Percentiles rank a stretch among this genome's conserved stretches.
Conservation (phyloP, 2,797 vertebrate genomes). For the Cyclopterus lumpus region DNA sequence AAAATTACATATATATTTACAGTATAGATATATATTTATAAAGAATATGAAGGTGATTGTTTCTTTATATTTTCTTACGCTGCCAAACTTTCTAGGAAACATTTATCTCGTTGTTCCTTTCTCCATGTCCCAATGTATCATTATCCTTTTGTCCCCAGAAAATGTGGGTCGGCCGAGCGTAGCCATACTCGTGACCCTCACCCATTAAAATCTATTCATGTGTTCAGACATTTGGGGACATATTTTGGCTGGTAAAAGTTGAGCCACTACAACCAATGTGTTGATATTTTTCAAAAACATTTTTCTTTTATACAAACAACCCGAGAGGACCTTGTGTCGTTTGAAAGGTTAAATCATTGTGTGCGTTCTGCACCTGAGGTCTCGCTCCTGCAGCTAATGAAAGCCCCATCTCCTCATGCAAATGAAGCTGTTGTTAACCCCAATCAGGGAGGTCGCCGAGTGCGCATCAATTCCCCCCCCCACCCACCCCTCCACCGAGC, state of each 20-base stretch:
- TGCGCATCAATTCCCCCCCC: slow-evolving; percentile 66
- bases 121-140: background rate
- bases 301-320: background rate
- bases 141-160: too few species aligned
- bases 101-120: background rate
- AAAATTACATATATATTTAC: background rate
- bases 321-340: slow-evolving; percentile 28
- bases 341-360: slow-evolving; percentile 53
- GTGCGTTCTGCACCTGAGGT: slow-evolving; percentile 63
- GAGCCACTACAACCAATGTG: slow-evolving; percentile 6
- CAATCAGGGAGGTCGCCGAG: slow-evolving; percentile 81
- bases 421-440: slow-evolving; percentile 84
- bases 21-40: background rate
- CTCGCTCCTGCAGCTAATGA: slow-evolving; percentile 69
- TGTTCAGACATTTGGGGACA: slow-evolving; percentile 1
- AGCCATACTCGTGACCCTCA: too few species aligned
- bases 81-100: background rate
- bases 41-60: background rate
- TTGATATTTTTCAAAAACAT: slow-evolving; percentile 11
- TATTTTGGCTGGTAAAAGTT: slow-evolving; percentile 22
- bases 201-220: background rate
- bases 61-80: background rate
- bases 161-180: background rate
- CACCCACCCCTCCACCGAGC: slow-evolving; percentile 46
- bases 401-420: slow-evolving; percentile 79